These are phyloP conservation scores for Coptodon rendalli DNA, from an alignment of 2,113 vertebrate genomes.

Conservation along the genomic window DNA sequence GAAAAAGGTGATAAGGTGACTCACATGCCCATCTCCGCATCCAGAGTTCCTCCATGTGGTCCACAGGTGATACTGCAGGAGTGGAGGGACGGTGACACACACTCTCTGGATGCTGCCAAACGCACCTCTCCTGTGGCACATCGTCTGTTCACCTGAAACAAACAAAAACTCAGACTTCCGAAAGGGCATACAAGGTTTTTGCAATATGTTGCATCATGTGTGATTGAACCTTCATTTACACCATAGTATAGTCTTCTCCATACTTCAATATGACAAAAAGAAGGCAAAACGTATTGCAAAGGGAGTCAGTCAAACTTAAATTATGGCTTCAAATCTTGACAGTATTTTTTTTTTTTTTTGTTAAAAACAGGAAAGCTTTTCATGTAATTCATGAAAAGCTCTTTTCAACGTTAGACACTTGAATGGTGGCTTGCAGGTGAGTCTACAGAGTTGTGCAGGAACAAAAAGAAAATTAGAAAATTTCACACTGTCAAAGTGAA, in stretches of 20 bases:
- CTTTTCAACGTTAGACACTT: neutral
- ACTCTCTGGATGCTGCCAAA: constrained; percentile 78
- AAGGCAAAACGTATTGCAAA: neutral
- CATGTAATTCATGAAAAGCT: neutral
- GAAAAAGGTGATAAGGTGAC: neutral
- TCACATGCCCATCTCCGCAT: constrained; percentile 85
- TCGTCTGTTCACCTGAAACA: constrained; percentile 73
- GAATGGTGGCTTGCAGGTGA: neutral
- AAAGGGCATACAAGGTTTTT: neutral
- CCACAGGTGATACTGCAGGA: constrained; percentile 78
- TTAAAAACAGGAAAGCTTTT: neutral
- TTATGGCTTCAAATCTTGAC: neutral
- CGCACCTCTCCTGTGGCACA: constrained; percentile 76
- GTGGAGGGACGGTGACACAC: constrained; percentile 67
- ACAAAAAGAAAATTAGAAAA: neutral
- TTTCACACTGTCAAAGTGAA: neutral
- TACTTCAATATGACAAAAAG: neutral
- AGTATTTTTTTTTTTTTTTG: neutral
- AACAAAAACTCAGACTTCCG: neutral
- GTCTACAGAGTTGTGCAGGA: neutral
- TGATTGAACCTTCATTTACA: neutral
- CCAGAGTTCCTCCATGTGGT: constrained; percentile 72
- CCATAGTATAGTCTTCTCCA: neutral
- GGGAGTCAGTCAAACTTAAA: neutral
- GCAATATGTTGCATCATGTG: neutral